Base-by-base conservation (phyloP, 2,888 invertebrate genomes). In the Andrena praecox region DNA sequence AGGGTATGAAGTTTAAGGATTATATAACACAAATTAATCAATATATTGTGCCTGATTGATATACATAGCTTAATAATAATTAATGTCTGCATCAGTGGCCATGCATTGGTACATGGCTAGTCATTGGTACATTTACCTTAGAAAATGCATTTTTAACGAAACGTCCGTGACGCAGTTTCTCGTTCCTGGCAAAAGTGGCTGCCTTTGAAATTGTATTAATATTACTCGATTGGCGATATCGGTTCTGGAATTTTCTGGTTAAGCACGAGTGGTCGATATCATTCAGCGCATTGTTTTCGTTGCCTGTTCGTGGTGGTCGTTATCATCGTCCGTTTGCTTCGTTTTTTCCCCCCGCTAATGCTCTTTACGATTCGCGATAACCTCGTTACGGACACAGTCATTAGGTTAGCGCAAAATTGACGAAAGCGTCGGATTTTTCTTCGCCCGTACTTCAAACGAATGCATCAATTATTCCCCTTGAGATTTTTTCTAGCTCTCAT, bases 281-380 rank as follows among this genome's bases (percentile, higher is more conserved):
- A 8, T 54, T 24, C 52, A 20, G 52, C 33, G 62, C 42, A 62
- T 27, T 66, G 50, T 66, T 66, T 69, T 52, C 31, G 35, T 50
- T 33, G 10, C 29, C n/a, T 20, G 50, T 42, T 48, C 29, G 16
- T 16, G 42, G 42, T 42, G 42, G 42, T 48, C 10, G 50, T 4
- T 76, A 54, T 64, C 48, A 59, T 63, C 20, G 2, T 1, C 20
- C 52, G 54, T 0, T 27, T 3, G 20, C 10, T 24, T 35, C 5
- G 20, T 42, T 35, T 24, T 63, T 31, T 27, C 20, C 8, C 56
- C 20, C 4, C 8, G n/a, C 33, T 7, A 48, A 27, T 1, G 8
- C 2, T 12, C n/a, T 42, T 10, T 12, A 48, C 48, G 10, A 42
- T 0, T 8, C 20, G 31, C 64, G 66, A 77, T 77, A 64, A 72